Evolutionary conservation across 2,797 vertebrate species (phyloP), one percentile per base, ranked within the genome.

Genomic region (Diplodus puntazzo): DNA sequence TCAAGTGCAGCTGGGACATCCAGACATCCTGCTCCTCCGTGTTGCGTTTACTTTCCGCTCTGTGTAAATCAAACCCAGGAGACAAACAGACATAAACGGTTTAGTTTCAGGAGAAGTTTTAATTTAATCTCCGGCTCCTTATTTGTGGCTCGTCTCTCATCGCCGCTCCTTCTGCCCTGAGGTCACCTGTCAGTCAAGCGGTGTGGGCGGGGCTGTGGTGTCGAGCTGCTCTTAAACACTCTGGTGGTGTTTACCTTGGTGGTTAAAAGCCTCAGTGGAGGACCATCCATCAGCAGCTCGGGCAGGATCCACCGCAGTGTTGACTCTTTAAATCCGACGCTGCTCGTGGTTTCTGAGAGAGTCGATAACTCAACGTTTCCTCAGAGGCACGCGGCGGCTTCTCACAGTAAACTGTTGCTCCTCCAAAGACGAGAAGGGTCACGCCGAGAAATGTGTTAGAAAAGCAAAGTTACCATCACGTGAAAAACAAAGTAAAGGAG

Each of bases 231-330:
- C 46, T 77, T 53, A 30, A 63, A 69, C 34, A 34, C 64, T 23
- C 13, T n/a, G 25, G 69, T 9, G 58, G 27, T 84, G 84, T 88
- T 90, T 74, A 74, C 81, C 75, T 81, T 87, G 58, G 58, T 71
- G 60, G 77, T 62, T 68, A 61, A 80, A 82, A 66, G 48, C 57
- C 49, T 53, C 83, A 23, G 55, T 0, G 13, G 63, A 63, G 34
- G 54, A 23, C 3, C 53, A 82, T 90, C 85, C 78, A 58, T 93
- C 85, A 88, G 76, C 79, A 42, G 73, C 62, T 60, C 17, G 21
- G 52, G 13, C 42, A 69, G 30, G 42, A 61, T 7, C 54, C 8
- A 65, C 86, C 84, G 46, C 80, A 65, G 8, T 71, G 82, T 85
- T 75, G 70, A 80, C 63, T 75, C 63, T 69, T 34, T 63, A 61